Conservation (phyloP, 2,113 vertebrate species). For the Plectropomus leopardus region DNA sequence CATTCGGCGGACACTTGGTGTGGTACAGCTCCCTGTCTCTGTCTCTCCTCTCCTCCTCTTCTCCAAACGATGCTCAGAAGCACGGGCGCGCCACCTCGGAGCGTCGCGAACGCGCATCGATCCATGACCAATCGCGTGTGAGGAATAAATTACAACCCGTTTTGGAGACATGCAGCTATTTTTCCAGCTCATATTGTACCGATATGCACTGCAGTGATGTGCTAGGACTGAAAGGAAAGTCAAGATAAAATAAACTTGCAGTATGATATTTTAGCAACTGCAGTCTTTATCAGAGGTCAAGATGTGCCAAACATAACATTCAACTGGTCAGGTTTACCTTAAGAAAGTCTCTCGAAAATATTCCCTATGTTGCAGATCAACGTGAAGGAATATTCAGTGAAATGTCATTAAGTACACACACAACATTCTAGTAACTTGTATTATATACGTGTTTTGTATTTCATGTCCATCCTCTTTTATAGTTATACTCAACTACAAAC, state of each 20-base stretch:
- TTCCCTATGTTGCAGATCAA: no score
- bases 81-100: slow-evolving; percentile 71
- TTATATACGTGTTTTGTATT: no score
- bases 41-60: slow-evolving; percentile 50
- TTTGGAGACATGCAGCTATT: slow-evolving; percentile 53
- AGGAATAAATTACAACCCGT: slow-evolving; percentile 74
- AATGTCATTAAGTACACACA: no score
- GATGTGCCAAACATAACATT: no score
- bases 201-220: slow-evolving; percentile 26
- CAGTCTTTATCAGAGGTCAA: slow-evolving; percentile 17
- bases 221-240: not conserved
- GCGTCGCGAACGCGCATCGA: slow-evolving; percentile 80
- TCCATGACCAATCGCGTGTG: slow-evolving; percentile 79
- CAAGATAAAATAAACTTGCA: not conserved
- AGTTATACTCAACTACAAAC: no score
- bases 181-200: slow-evolving; percentile 14
- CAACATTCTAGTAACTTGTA: no score
- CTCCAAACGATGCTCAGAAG: slow-evolving; percentile 78
- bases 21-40: slow-evolving; percentile 54
- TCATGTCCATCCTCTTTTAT: no score
- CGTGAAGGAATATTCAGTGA: no score
- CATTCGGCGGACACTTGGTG: slow-evolving; percentile 78
- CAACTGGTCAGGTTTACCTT: no score
- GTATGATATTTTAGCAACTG: not conserved
- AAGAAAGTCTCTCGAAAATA: no score